Evolutionary conservation across 2,797 vertebrate species (phyloP), one percentile per base, ranked within the genome.

Genomic region (Platyrinchus mystaceus): DNA sequence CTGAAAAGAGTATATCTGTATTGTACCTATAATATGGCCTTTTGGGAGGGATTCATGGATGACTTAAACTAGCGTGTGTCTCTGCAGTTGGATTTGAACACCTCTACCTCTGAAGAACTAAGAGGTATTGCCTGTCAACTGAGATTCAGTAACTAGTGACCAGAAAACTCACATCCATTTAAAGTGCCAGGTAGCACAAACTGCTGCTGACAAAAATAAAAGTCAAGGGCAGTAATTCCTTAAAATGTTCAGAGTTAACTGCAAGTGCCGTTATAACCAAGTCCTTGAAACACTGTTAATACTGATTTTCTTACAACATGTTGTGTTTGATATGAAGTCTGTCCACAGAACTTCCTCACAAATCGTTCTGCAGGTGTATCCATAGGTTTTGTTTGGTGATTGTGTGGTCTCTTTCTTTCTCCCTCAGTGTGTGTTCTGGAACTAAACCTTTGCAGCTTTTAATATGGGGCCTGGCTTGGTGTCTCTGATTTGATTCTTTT

Each of bases 291-390:
- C 10, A 5, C 17, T 14, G 19, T n/a, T 47, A 24, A 6, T 59
- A 18, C 0, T 0, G 0, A 39, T 78, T 88, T 36, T 71, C 47
- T 49, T 47, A 26, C 1, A 2, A 4, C 18, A 41, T 16, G 20
- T 41, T 14, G 4, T 12, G 5, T 59, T 90, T 62, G 47, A 41
- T 63, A 14, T 63, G 55, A 62, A 77, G 34, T 43, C 30, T 70
- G 17, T 60, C 16, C 26, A 74, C 26, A 17, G 34, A 50, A 64
- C n/a, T 52, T 82, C 14, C 8, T 79, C 55, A 37, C 37, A 66
- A 43, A 34, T 67, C 6, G 4, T 62, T 93, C 37, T 77, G 32
- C 9, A 64, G 20, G 77, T 34, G 4, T 30, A 4, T 14, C 5
- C 0, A 0, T 1, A 5, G 6, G 10, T 8, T 41, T 86, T 41